phyloP scores from a whole-genome alignment of 2,888 invertebrate species.

The Asteroscopus sphinx region DNA sequence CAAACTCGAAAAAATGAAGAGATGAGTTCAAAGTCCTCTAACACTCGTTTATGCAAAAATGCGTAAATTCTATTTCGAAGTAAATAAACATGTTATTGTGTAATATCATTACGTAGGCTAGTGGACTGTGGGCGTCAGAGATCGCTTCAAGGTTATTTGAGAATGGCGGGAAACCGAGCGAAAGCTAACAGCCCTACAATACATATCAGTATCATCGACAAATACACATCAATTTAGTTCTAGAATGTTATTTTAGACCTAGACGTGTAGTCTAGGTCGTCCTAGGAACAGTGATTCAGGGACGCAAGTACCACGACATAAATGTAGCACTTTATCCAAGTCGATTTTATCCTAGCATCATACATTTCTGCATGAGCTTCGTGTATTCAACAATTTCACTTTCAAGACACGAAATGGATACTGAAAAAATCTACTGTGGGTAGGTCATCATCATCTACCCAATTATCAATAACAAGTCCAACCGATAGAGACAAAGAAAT shows the following conservation, averaged over 20 bases:
- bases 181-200: constrained; percentile 60
- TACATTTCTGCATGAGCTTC: constrained; percentile 37
- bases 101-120: constrained; percentile 72
- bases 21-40: constrained; percentile 51
- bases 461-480: constrained; percentile 76
- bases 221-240: constrained; percentile 54
- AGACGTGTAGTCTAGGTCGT: constrained; percentile 74
- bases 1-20: constrained; percentile 21
- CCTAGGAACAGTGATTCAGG: constrained; percentile 65
- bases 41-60: constrained; percentile 61
- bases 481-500: constrained; percentile 64
- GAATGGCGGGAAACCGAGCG: constrained; percentile 78
- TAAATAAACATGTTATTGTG: constrained; percentile 79
- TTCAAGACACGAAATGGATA: constrained; percentile 62
- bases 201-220: constrained; percentile 34
- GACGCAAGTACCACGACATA: constrained; percentile 47
- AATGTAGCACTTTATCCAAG: constrained; percentile 28
- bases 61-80: constrained; percentile 71
- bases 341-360: background rate
- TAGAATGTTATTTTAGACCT: constrained; percentile 64
- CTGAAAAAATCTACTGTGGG: constrained; percentile 46
- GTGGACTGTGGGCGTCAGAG: constrained; percentile 81
- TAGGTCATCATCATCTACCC: constrained; percentile 54
- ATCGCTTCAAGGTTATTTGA: constrained; percentile 78
- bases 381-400: background rate